These are phyloP conservation scores for Cryptus viduatorius DNA, from an alignment of 2,888 invertebrate genomes.

Conservation along the genomic window DNA sequence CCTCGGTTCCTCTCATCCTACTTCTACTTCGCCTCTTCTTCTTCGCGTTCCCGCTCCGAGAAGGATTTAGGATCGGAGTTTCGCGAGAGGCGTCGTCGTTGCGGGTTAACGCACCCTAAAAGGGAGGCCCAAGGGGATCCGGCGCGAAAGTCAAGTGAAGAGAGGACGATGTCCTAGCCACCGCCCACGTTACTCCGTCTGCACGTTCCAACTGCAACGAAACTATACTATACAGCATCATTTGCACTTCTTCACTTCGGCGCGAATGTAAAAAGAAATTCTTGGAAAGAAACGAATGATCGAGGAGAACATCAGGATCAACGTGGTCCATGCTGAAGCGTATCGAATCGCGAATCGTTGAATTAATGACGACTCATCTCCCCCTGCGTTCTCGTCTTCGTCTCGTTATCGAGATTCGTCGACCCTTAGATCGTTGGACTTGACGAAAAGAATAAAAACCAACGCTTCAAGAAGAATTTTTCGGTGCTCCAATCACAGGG, in stretches of 20 bases:
- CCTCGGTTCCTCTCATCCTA: constrained; percentile 25
- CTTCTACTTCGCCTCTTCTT: constrained; percentile 36
- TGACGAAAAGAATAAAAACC: not conserved
- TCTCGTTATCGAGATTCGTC: constrained; percentile 17
- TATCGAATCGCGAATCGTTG: constrained; percentile 2
- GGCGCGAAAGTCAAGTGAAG: constrained; percentile 33
- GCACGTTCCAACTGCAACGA: constrained; percentile 43
- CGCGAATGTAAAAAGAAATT: not conserved
- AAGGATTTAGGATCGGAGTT: constrained; percentile 71
- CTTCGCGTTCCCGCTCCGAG: constrained; percentile 34
- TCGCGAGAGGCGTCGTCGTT: constrained; percentile 57
- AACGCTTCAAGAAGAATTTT: not conserved
- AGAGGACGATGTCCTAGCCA: constrained; percentile 70
- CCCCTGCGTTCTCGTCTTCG: not conserved
- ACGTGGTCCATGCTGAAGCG: not conserved
- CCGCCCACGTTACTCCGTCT: constrained; percentile 70
- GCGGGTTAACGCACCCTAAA: constrained; percentile 79
- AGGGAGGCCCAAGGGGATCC: constrained; percentile 69
- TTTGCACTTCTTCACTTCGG: constrained; percentile 31
- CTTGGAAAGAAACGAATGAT: constrained; percentile 3
- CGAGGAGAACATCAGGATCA: not conserved
- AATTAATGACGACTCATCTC: constrained; percentile 9
- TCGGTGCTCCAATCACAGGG: no score
- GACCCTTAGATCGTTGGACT: constrained; percentile 15
- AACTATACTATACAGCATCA: not conserved